Percentiles rank a stretch among this genome's conserved stretches.
phyloP scores from a whole-genome alignment of 2,113 vertebrate genomes.

The Rhea americana region DNA sequence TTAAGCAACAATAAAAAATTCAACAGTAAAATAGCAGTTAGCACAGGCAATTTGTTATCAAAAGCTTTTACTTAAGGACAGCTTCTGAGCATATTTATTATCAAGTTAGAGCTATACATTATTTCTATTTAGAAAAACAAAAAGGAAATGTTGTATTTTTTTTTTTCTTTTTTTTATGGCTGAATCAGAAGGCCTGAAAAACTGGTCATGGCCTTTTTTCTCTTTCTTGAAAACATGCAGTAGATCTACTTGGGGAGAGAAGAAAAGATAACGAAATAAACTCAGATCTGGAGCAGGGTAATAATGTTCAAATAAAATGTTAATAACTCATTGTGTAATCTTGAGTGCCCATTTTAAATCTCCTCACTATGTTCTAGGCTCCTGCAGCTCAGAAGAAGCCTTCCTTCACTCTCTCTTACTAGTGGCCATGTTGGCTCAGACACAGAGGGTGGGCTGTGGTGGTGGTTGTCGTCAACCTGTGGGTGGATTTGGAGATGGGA shows the following conservation, averaged over 20 bases:
- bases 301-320: rapidly evolving
- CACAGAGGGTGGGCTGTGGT: no score
- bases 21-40: constrained; percentile 80
- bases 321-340: rapidly evolving
- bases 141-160: neutral
- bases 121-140: constrained; percentile 79
- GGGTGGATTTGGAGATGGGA: no score
- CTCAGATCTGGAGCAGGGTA: neutral
- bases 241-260: neutral
- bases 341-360: neutral
- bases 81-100: constrained; percentile 75
- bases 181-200: constrained; percentile 50
- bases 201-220: neutral
- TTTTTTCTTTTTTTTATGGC: constrained; percentile 13
- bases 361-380: rapidly evolving
- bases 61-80: constrained; percentile 83
- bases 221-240: neutral
- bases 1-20: constrained; percentile 83
- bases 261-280: neutral
- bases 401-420: rapidly evolving
- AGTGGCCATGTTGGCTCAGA: neutral
- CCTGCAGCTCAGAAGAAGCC: neutral
- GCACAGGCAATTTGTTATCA: constrained; percentile 79
- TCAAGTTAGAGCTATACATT: constrained; percentile 73
- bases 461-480: neutral